Evolutionary conservation across 2,113 vertebrate species (phyloP).

Genomic region (Patagioenas fasciata): DNA sequence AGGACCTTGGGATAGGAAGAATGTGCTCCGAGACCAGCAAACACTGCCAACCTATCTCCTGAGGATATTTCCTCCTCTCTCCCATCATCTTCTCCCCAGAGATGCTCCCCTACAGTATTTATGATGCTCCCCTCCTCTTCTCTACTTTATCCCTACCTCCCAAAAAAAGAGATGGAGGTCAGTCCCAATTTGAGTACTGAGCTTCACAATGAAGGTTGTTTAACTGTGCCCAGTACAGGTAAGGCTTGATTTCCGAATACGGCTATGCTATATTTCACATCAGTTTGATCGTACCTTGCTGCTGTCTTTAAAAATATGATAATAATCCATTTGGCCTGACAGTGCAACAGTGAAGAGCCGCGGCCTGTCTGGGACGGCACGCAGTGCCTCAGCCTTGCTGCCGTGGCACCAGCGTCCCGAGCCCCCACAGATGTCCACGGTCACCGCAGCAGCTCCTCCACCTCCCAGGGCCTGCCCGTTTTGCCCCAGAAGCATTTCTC

Average conservation of each 20-base stretch:
- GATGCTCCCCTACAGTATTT: neutral
- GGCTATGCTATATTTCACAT: neutral
- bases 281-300: neutral
- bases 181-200: neutral
- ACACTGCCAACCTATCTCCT: neutral
- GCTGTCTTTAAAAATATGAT: neutral
- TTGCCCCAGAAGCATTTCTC: neutral
- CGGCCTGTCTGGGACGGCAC: neutral
- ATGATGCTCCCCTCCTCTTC: neutral
- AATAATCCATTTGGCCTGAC: neutral
- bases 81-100: neutral
- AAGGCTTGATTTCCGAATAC: neutral
- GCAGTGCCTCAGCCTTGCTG: neutral
- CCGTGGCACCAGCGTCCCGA: neutral
- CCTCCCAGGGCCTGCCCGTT: neutral
- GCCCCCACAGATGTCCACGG: neutral
- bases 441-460: neutral
- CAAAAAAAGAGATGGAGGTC: neutral
- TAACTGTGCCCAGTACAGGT: neutral
- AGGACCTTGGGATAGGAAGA: conserved; percentile 68
- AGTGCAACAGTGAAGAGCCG: neutral
- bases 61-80: neutral
- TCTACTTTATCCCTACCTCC: neutral
- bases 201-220: neutral
- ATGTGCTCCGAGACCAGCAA: neutral